Conservation (phyloP, 2,888 invertebrate genomes). For the Conops quadrifasciatus region DNA sequence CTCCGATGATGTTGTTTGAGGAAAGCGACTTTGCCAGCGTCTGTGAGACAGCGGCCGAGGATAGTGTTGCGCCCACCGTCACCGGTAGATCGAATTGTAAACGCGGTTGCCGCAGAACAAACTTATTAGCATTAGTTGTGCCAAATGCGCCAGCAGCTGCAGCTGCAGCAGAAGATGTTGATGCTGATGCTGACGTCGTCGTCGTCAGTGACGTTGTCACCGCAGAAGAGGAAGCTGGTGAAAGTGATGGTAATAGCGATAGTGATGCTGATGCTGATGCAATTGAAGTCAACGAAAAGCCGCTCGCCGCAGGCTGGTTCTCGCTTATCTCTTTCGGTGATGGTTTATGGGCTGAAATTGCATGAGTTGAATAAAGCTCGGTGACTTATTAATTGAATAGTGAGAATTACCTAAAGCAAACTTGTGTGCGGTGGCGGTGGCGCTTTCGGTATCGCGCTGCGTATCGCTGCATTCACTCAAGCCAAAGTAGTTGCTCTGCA, state of each 20-base stretch:
- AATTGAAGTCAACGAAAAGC: conserved; percentile 37
- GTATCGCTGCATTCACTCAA: conserved; percentile 34
- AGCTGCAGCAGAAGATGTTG: conserved; percentile 23
- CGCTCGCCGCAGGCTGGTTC: conserved; percentile 32
- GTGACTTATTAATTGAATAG: too few species aligned
- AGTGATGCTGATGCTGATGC: conserved; percentile 32
- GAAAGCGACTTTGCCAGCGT: conserved; percentile 22
- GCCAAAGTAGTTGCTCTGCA: conserved; percentile 55
- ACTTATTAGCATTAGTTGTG: conserved; percentile 47
- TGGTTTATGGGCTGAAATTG: too few species aligned
- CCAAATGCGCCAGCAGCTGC: conserved; percentile 34
- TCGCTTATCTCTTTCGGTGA: conserved; percentile 14
- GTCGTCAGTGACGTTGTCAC: neutral
- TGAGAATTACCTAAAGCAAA: conserved; percentile 11
- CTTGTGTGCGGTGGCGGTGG: conserved; percentile 29
- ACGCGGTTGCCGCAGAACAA: conserved; percentile 60
- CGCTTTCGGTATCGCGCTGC: neutral
- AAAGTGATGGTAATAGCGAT: too few species aligned
- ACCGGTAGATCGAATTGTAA: conserved; percentile 56
- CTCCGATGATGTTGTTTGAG: conserved; percentile 4
- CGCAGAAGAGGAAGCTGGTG: conserved; percentile 1
- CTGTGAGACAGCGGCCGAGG: conserved; percentile 33
- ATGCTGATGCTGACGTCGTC: neutral
- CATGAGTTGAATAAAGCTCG: too few species aligned
- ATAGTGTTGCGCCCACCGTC: conserved; percentile 5